Evolutionary conservation across 1,140 invertebrate species (phyloP), one percentile per base, ranked within the genome.

Genomic region (Cydia amplana): DNA sequence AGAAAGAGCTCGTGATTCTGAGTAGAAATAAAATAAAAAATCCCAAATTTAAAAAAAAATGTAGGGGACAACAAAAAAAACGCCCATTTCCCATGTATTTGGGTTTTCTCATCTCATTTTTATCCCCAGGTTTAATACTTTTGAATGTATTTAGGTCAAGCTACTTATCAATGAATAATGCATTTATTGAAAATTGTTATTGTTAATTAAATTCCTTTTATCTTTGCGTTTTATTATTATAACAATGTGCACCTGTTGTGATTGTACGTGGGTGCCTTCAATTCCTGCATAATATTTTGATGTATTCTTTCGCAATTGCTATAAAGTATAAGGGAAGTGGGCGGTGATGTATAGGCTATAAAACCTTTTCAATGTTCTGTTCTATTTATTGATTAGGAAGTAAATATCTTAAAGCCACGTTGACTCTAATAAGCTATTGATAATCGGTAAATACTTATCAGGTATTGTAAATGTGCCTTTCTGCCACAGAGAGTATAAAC

Each of bases 271-370:
- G 55, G 55, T 23, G 51, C 18, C 18, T 60, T 60, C 55, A 60
- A 60, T 23, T 60, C 18, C 55, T 60, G 55, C 55, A 60, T 60
- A 60, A 60, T 60, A 60, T 60, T 60, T 60, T 23, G 55, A 23
- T 23, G 20, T 60, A 83, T 82, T 81, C 82, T 77, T 80, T 80
- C 63, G 79, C 74, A 78, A 82, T 23, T 60, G 55, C 55, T 60
- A 60, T 60, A 60, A 60, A 60, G 55, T 60, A 23, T 60, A n/a
- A 23, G 16, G 9, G 76, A 65, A 63, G 86, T 87, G 80, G 83
- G 85, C 79, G 84, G 75, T 82, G 80, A 89, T 88, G 87, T 89
- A 90, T 84, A 75, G 76, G 55, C 20, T 23, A 60, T 60, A 60
- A 60, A 60, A 60, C 20, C 18, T 23, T 60, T 60, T 60, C 9